These are phyloP conservation scores for Fragum whitleyi DNA, from an alignment of 2,888 invertebrate species.

Conservation along the genomic window DNA sequence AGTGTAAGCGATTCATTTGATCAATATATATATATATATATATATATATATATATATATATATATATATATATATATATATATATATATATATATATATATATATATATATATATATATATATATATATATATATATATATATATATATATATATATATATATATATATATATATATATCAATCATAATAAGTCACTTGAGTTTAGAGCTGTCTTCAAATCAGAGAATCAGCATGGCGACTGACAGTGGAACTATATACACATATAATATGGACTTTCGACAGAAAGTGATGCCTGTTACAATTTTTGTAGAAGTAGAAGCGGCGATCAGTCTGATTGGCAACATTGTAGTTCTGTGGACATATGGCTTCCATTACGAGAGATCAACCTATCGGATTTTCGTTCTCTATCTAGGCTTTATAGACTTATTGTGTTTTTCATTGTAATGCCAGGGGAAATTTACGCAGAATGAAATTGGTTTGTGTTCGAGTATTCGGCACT, in stretches of 20 bases:
- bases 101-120: too few species aligned
- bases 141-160: too few species aligned
- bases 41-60: too few species aligned
- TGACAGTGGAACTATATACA: background rate
- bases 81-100: too few species aligned
- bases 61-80: too few species aligned
- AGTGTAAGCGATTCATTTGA: too few species aligned
- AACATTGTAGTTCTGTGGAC: background rate
- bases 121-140: too few species aligned
- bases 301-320: background rate
- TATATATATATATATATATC: too few species aligned
- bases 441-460: conserved; percentile 3
- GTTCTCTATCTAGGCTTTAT: background rate
- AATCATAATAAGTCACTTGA: too few species aligned
- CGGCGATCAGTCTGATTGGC: background rate
- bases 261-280: background rate
- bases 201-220: too few species aligned
- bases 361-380: background rate
- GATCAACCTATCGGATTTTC: background rate
- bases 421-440: background rate
- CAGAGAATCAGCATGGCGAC: background rate
- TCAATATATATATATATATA: too few species aligned
- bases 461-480: background rate
- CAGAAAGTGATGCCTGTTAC: background rate
- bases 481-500: background rate